These are phyloP conservation scores for Candoia aspera DNA, from an alignment of 2,113 vertebrate species.

Conservation along the genomic window DNA sequence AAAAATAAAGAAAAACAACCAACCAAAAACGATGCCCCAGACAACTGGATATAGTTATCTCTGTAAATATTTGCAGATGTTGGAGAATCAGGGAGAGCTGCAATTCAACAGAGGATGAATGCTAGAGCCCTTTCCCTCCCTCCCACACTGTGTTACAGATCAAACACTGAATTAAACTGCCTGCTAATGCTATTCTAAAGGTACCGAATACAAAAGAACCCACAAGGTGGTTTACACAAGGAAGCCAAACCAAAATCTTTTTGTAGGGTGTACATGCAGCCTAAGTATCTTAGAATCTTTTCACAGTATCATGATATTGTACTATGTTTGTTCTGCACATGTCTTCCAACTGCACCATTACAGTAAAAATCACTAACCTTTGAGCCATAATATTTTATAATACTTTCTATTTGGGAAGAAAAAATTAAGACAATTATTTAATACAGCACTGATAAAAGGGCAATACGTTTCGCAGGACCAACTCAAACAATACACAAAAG, in stretches of 20 bases:
- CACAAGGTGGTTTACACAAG: slow-evolving; percentile 34
- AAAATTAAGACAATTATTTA: not conserved
- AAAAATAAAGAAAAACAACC: not conserved
- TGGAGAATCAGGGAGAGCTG: slow-evolving; percentile 32
- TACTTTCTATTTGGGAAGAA: not conserved
- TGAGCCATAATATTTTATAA: not conserved
- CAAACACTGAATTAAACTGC: slow-evolving; percentile 20
- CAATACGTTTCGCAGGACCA: not conserved
- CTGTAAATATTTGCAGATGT: slow-evolving; percentile 62
- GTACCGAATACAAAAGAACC: slow-evolving; percentile 37
- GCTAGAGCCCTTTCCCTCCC: not conserved
- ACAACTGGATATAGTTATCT: slow-evolving; percentile 57
- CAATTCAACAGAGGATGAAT: not conserved
- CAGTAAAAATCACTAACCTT: not conserved
- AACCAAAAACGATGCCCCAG: not conserved
- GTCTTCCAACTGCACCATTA: not conserved
- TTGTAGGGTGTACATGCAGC: not conserved
- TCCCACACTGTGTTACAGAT: slow-evolving; percentile 27
- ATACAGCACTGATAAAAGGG: not conserved
- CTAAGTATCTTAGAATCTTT: not conserved
- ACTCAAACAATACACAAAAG: not conserved
- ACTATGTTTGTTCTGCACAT: slow-evolving; percentile 1
- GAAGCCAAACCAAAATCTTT: slow-evolving; percentile 37
- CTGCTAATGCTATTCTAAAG: slow-evolving; percentile 7
- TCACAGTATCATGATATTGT: not conserved